A percentile compares a stretch with the other conserved stretches of the same genome.
Conservation (phyloP, 2,888 invertebrate genomes). For the Lithophane socia region DNA sequence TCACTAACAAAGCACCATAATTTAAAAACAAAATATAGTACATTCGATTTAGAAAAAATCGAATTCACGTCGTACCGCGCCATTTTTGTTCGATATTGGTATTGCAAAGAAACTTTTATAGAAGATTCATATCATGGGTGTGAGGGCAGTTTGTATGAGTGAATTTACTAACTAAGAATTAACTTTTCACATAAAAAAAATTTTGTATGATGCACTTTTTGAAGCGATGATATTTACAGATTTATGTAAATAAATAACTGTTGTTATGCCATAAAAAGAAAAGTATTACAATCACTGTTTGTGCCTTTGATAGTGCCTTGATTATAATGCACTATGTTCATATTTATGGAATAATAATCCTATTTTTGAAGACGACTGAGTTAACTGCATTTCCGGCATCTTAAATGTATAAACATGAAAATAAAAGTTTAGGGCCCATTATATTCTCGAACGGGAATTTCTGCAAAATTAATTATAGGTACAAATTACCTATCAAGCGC, state of each 20-base stretch:
- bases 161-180: neutral
- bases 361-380: conserved; percentile 16
- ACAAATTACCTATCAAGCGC: too few relatives aligned
- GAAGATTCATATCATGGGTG: too few relatives aligned
- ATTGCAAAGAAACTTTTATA: too few relatives aligned
- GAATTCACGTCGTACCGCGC: too few relatives aligned
- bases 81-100: too few relatives aligned
- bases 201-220: conserved; percentile 24
- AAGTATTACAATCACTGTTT: conserved; percentile 62
- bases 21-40: too few relatives aligned
- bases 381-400: neutral
- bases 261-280: conserved; percentile 54
- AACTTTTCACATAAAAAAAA: neutral
- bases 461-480: too few relatives aligned
- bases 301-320: conserved; percentile 58
- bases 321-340: conserved; percentile 39
- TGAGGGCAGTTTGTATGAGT: neutral
- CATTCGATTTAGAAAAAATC: too few relatives aligned
- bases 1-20: too few relatives aligned
- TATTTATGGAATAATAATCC: conserved; percentile 5
- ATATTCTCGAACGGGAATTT: too few relatives aligned
- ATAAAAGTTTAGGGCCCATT: too few relatives aligned
- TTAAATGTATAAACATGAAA: neutral
- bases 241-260: conserved; percentile 23
- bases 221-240: conserved; percentile 11